Percentiles rank a stretch among this genome's conserved stretches.
These are phyloP conservation scores for Mamestra configurata DNA, from an alignment of 1,140 invertebrate species.

Conservation along the genomic window DNA sequence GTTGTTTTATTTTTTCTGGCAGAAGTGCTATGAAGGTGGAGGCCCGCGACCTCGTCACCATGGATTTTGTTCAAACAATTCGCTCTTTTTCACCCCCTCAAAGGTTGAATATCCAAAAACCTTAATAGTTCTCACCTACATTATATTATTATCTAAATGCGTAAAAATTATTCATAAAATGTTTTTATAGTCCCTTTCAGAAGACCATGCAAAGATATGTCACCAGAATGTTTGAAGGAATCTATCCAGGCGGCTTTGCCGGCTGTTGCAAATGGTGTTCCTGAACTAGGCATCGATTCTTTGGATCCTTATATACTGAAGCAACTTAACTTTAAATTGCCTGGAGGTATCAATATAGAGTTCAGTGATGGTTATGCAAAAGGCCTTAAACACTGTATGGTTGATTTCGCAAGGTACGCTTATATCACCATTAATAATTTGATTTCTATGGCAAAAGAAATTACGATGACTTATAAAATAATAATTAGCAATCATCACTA, in stretches of 20 bases:
- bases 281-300: constrained; percentile 58
- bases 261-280: constrained; percentile 56
- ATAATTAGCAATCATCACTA: no score
- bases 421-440: not conserved
- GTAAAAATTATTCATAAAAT: not conserved
- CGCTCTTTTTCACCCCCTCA: no score
- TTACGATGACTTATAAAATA: constrained; percentile 15
- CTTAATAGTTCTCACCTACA: no score
- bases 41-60: no score
- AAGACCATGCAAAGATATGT: constrained; percentile 55
- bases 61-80: no score
- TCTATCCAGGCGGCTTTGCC: constrained; percentile 58
- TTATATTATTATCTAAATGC: not conserved
- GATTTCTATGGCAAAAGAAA: not conserved
- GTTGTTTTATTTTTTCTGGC: not conserved
- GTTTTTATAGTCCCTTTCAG: constrained; percentile 55
- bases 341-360: constrained; percentile 61
- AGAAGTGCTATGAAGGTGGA: no score
- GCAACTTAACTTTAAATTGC: constrained; percentile 60
- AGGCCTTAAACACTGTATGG: constrained; percentile 62
- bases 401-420: constrained; percentile 65
- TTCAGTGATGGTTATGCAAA: constrained; percentile 61
- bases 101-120: no score
- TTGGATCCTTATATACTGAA: constrained; percentile 65
- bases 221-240: constrained; percentile 61